Evolutionary conservation across 1,140 invertebrate genomes (phyloP), one percentile per base, ranked within the genome.

Genomic region (Drosophila arizonae): DNA sequence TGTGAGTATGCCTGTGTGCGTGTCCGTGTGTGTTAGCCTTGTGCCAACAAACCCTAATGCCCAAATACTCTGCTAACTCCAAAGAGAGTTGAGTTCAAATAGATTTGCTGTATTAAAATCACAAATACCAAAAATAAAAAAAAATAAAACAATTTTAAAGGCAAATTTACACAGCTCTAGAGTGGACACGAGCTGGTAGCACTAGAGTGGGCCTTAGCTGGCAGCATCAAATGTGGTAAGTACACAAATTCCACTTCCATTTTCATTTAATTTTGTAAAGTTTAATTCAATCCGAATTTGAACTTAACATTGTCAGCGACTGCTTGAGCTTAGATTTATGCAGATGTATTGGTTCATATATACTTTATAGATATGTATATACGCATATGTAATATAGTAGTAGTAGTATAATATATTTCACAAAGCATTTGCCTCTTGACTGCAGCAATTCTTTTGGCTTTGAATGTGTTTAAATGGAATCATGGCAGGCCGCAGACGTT

Each of bases 41-140:
- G 41, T 3, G 45, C 36, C 56, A 73, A 69, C 45, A 73, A 43
- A 11, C 24, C 13, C 54, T 62, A 74, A 63, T 74, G 66, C 26
- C 55, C 67, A 57, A 30, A 17, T 8, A 3, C 45, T 28, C n/a
- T 58, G 55, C 48, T 62, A 61, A 45, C 50, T 46, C 10, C 21
- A 4, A 13, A 45, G 8, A 72, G 46, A 24, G 43, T 54, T 66
- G 24, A 57, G 28, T 17, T 17, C 17, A 17, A 17, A 17, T 17
- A 17, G 17, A 17, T 17, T 17, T 17, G 17, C 17, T 17, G 17
- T 17, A 17, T 0, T 5, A n/a, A 51, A 45, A 57, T 17, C 5
- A 17, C 9, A 21, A 43, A 26, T 46, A 58, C 2, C 6, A 61
- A 61, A 45, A 30, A 3, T 3, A 8, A 62, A 36, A 30, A 17